These are phyloP conservation scores for Phytoseiulus persimilis DNA, from an alignment of 2,888 invertebrate genomes.

Conservation along the genomic window DNA sequence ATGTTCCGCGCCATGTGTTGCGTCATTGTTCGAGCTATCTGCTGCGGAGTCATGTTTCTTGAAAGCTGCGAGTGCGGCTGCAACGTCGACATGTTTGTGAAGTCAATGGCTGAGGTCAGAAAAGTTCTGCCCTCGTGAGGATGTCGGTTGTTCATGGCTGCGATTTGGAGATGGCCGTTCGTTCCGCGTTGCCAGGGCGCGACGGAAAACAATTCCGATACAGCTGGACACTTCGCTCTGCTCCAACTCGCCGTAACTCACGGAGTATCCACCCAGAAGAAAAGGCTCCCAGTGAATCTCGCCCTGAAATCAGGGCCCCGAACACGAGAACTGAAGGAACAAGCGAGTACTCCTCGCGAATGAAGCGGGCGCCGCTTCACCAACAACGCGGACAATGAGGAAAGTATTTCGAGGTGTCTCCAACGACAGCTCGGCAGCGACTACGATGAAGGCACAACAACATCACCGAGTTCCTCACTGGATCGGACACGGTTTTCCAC, in stretches of 20 bases:
- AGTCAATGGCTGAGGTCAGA: constrained; percentile 22
- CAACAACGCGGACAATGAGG: background rate
- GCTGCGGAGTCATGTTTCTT: constrained; percentile 28
- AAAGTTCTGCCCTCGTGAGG: constrained; percentile 24
- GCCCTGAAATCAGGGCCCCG: background rate
- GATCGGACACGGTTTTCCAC: background rate
- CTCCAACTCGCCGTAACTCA: background rate
- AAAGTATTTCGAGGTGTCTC: background rate
- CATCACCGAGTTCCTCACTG: background rate
- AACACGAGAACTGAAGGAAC: no score
- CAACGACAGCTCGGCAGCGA: background rate
- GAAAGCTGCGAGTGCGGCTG: constrained; percentile 22
- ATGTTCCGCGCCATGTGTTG: constrained; percentile 36
- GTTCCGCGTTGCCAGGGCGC: background rate
- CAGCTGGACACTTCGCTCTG: background rate
- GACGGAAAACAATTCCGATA: background rate
- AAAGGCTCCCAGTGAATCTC: background rate
- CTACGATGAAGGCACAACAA: background rate
- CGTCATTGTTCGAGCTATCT: constrained; percentile 33
- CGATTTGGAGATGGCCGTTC: background rate
- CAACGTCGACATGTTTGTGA: constrained; percentile 24
- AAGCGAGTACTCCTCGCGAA: no score
- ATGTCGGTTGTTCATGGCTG: constrained; percentile 36
- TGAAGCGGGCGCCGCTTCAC: background rate
- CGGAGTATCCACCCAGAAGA: no score